Evolutionary conservation across 2,113 vertebrate species (phyloP).

Genomic region (pig (Sus scrofa)): DNA sequence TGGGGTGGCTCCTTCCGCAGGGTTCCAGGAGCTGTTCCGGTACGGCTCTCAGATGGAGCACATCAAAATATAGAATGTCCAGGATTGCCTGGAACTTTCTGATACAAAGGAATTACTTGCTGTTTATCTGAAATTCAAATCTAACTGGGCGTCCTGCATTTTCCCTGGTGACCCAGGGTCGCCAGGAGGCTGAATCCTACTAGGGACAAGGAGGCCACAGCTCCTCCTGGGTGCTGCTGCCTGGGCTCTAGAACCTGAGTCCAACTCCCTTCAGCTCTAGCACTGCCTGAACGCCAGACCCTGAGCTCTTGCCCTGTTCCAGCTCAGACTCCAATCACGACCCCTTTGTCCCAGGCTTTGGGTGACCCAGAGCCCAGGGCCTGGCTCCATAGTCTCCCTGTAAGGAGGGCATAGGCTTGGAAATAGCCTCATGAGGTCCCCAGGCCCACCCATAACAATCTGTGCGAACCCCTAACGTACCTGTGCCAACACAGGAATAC

Average conservation of each 20-base stretch:
- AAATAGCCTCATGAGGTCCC: not conserved
- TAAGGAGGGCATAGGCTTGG: not conserved
- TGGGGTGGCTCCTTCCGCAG: not conserved
- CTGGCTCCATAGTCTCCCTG: not conserved
- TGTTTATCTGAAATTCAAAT: not conserved
- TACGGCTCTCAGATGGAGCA: not conserved
- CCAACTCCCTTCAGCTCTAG: not conserved
- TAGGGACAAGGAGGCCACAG: not conserved
- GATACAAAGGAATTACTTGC: rapidly evolving
- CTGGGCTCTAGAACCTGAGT: not conserved
- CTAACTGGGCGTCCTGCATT: not conserved
- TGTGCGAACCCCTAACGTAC: not conserved
- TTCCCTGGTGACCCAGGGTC: not conserved
- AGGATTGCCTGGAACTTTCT: not conserved
- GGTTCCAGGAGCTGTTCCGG: not conserved
- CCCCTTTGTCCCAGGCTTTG: no score
- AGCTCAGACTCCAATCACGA: no score
- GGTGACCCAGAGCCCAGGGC: rapidly evolving
- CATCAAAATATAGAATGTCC: not conserved
- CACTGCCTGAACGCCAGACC: not conserved
- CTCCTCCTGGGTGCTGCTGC: not conserved
- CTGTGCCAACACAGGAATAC: not conserved
- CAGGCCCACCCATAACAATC: not conserved
- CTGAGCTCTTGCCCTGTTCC: not conserved
- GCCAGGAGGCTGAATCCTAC: not conserved